Conservation (phyloP, 35 echinoderm and acorn worm species). For the Apostichopus californicus region DNA sequence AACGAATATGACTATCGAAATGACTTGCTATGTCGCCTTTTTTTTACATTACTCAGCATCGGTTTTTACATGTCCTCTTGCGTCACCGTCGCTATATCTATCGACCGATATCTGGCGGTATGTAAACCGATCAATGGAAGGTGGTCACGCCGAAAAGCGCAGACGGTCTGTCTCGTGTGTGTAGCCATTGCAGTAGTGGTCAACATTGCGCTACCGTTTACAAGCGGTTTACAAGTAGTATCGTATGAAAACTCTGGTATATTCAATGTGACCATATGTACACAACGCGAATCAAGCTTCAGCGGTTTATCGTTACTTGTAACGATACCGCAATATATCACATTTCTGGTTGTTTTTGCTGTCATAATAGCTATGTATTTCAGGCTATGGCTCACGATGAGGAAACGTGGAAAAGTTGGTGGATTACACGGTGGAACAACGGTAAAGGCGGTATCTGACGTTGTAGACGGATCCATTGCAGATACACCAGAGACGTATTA, state of each 20-base stretch:
- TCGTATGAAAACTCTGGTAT: not conserved
- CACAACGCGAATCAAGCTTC: not conserved
- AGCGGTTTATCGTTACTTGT: not conserved
- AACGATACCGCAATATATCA: conserved; percentile 12
- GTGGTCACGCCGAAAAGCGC: conserved; percentile 17
- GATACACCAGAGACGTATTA: not conserved
- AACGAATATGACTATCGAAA: conserved; percentile 34
- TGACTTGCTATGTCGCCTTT: not conserved
- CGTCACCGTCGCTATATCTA: conserved; percentile 35
- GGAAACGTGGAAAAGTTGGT: conserved; percentile 19
- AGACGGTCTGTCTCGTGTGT: conserved; percentile 30
- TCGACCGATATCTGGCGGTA: conserved; percentile 43
- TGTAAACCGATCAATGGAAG: conserved; percentile 24
- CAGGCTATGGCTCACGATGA: conserved; percentile 19
- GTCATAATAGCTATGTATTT: not conserved
- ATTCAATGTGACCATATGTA: conserved; percentile 8
- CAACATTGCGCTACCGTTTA: conserved; percentile 32
- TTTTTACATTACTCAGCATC: conserved; percentile 7
- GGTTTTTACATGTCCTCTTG: conserved; percentile 24
- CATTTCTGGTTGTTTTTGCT: not conserved
- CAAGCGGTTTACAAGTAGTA: not conserved
- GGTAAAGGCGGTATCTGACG: not conserved
- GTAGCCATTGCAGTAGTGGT: not conserved
- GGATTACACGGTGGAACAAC: not conserved
- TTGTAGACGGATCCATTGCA: not conserved